Base-by-base conservation (phyloP, 2,888 invertebrate species). In the Polietes domitor region DNA sequence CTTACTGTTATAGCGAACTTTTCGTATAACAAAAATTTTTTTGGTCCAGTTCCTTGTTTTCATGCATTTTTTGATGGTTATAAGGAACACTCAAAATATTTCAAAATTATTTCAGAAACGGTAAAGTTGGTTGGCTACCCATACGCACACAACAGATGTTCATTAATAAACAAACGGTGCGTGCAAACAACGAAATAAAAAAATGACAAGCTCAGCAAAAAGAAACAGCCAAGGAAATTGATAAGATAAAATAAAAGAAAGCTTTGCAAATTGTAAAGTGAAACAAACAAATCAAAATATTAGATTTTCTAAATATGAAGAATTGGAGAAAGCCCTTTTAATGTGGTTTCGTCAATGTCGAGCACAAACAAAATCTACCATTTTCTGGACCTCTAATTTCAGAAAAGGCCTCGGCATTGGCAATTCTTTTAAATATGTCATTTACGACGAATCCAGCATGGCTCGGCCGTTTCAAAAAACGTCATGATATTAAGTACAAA, bases 401-500 rank as follows among this genome's bases (percentile, higher is more conserved):
- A 32, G 7, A 3, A 7, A 3, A 5, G 3, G 3, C 32, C 32
- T 5, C 32, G 7, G 32, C 7, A 32, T 5, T 43, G 43, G 15
- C 5, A 43, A 43, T 15, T 43, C 43, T 43, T 43, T 9, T 43
- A 43, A 43, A 43, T 6, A 3, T 9, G n/a, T 3, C 10, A 3
- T 43, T 43, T 43, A 32, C 50, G 5, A n/a, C 17, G 5, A 50
- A 19, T 17, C 19, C 50, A 17, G 50, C 17, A 50, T 19, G 50
- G 50, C 19, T 50, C 6, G 50, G 17, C 17, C n/a, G 50, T 19
- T 50, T 50, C 19, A 50, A 50, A 50, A 50, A n/a, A 12, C 50
- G 50, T n/a, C 50, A 50, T 50, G 50, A 50, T 7, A 50, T 50
- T 50, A 50, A 50, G 19, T 50, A 50, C 50, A 50, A 50, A n/a